A percentile compares a stretch with the other conserved stretches of the same genome.
phyloP scores from a whole-genome alignment of 2,888 invertebrate species.

The Trachelus stipa region DNA sequence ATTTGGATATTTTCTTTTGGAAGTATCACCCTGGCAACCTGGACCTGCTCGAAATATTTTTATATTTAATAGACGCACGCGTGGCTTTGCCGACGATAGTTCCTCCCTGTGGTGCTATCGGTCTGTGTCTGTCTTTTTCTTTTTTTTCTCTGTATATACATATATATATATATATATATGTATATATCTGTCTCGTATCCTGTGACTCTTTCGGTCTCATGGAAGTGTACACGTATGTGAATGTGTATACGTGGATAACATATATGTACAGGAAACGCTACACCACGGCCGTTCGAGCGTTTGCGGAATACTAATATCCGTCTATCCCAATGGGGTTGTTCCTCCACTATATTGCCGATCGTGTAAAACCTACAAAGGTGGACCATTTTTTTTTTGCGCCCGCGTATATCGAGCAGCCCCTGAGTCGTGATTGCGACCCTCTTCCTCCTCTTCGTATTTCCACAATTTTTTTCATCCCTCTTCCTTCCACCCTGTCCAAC shows the following conservation, averaged over 20 bases:
- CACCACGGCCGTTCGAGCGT: slow-evolving; percentile 39
- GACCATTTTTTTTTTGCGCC: neutral
- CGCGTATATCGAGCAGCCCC: slow-evolving; percentile 11
- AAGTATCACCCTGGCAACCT: neutral
- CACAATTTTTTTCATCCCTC: neutral
- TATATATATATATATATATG: too few relatives aligned
- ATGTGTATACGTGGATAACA: neutral
- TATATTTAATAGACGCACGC: neutral
- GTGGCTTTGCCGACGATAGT: neutral
- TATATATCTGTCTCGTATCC: neutral
- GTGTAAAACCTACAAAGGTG: slow-evolving; percentile 29
- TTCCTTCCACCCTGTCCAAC: neutral
- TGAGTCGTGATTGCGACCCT: slow-evolving; percentile 14
- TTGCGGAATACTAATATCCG: slow-evolving; percentile 52
- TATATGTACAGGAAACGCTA: slow-evolving; percentile 47
- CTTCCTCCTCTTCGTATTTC: neutral
- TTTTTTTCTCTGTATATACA: too few relatives aligned
- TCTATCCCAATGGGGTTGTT: slow-evolving; percentile 8
- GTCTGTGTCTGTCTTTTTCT: neutral
- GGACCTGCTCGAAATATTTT: neutral
- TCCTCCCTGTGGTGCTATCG: neutral
- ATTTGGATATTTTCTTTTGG: neutral
- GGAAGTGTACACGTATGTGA: neutral
- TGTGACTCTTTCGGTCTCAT: neutral
- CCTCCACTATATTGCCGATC: slow-evolving; percentile 35